A percentile compares a stretch with the other conserved stretches of the same genome.
These are phyloP conservation scores for Psittacula cyanocephala DNA, from an alignment of 2,113 vertebrate species.

Conservation along the genomic window DNA sequence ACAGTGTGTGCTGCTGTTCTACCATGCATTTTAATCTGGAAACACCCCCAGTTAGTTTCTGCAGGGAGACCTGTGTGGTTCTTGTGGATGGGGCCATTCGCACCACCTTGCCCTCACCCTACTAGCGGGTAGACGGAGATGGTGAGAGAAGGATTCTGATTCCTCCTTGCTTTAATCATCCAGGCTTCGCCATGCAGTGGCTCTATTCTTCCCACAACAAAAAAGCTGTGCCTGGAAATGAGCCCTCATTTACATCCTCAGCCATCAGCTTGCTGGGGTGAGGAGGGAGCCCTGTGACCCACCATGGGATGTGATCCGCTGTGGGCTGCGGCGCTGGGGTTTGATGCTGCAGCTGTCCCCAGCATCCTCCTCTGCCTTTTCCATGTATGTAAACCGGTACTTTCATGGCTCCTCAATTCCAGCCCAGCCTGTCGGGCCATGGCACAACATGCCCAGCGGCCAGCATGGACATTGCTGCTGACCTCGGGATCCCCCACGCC, in stretches of 20 bases:
- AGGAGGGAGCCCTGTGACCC: not conserved
- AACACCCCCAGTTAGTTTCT: not conserved
- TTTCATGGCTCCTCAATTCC: not conserved
- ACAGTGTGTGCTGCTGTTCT: accelerated
- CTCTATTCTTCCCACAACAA: not conserved
- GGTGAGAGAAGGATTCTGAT: not conserved
- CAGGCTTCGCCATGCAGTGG: not conserved
- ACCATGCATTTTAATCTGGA: accelerated
- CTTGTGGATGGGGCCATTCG: not conserved
- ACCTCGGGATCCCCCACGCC: constrained; percentile 50
- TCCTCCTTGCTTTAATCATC: not conserved
- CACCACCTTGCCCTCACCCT: accelerated
- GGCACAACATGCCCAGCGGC: not conserved
- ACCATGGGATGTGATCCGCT: not conserved
- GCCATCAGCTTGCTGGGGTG: accelerated
- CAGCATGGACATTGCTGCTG: not conserved
- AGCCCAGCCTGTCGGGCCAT: not conserved
- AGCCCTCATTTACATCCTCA: not conserved
- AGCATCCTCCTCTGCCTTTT: not conserved
- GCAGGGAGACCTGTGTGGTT: not conserved
- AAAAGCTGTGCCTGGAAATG: not conserved
- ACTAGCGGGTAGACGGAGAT: accelerated
- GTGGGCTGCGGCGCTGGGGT: not conserved
- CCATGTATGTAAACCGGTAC: accelerated
- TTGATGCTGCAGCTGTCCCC: accelerated